Evolutionary conservation across 2,113 vertebrate genomes (phyloP), one percentile per base, ranked within the genome.

Genomic region (Melanotaenia duboulayi): DNA sequence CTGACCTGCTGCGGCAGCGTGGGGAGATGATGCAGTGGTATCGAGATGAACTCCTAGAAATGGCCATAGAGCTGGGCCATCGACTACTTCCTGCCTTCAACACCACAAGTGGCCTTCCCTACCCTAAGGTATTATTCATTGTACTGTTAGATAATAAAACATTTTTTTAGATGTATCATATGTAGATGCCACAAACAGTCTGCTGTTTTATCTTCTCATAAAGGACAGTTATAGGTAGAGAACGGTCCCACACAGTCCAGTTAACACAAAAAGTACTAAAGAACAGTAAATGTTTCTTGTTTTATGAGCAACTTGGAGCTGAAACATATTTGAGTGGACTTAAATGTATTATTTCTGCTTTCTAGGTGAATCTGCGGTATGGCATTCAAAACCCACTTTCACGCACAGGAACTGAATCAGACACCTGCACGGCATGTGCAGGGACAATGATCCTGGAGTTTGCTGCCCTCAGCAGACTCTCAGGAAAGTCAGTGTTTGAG

Each of bases 371-470:
- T 79, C 93, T 99, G 84, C 96, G 97, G 78, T 95, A 99, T 73
- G 98, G 98, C 91, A 96, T 92, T 94, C 95, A 46, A 89, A 98
- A 89, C 93, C 97, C 82, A 91, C 87, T 91, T 19, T 91, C 92
- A 17, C 90, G 97, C 9, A 99, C 97, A 12, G 98, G 98, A 86
- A 97, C 96, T 1, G 98, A 99, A 85, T 98, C 97, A 0, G 96
- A 99, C 79, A 99, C 98, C 63, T 99, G 98, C 78, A 99, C 98
- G 11, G 97, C 98, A 35, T 99, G 98, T 83, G 98, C 98, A 0
- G 98, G 98, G 39, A 99, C 98, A 58, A 95, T 99, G 92, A 99
- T 99, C 89, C 94, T 99, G 58, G 98, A 99, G 90, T 99, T 99
- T 88, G 98, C 97, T 76, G 98, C 98, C 40, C 92, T 99, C 62